Percentiles rank a stretch among this genome's conserved stretches.
These are phyloP conservation scores for Adela reaumurella DNA, from an alignment of 2,888 invertebrate species.

Conservation along the genomic window DNA sequence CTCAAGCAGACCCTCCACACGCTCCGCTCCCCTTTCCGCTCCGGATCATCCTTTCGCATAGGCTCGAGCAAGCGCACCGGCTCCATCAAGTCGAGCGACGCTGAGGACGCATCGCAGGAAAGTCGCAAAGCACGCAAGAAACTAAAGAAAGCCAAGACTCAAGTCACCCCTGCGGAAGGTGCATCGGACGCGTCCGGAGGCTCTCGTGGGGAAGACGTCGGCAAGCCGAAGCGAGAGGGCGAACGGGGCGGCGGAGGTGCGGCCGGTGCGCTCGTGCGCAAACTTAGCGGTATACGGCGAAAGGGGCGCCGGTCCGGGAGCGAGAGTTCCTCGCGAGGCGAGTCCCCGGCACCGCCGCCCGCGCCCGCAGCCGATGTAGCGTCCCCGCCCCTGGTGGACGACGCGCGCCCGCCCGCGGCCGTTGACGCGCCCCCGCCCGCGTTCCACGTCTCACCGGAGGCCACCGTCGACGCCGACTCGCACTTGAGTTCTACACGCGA, in stretches of 20 bases:
- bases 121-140: constrained; percentile 53
- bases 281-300: constrained; percentile 42
- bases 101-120: constrained; percentile 42
- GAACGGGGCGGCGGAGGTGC: constrained; percentile 26
- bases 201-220: constrained; percentile 32
- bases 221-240: constrained; percentile 24
- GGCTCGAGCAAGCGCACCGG: constrained; percentile 42
- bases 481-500: constrained; percentile 11
- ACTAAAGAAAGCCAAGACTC: constrained; percentile 41
- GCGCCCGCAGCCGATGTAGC: constrained; percentile 10
- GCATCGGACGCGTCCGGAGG: constrained; percentile 18
- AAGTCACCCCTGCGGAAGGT: constrained; percentile 12
- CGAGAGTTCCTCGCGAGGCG: constrained; percentile 22
- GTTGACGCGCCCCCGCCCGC: constrained; percentile 6
- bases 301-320: constrained; percentile 18
- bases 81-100: constrained; percentile 41
- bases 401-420: constrained; percentile 10
- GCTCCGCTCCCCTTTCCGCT: constrained; percentile 48
- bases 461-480: constrained; percentile 12
- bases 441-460: constrained; percentile 6
- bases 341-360: constrained; percentile 15
- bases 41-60: constrained; percentile 52
- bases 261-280: constrained; percentile 27
- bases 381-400: constrained; percentile 10
- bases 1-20: constrained; percentile 46